Evolutionary conservation across 2,113 vertebrate genomes (phyloP).

Genomic region (Chloropsis hardwickii): DNA sequence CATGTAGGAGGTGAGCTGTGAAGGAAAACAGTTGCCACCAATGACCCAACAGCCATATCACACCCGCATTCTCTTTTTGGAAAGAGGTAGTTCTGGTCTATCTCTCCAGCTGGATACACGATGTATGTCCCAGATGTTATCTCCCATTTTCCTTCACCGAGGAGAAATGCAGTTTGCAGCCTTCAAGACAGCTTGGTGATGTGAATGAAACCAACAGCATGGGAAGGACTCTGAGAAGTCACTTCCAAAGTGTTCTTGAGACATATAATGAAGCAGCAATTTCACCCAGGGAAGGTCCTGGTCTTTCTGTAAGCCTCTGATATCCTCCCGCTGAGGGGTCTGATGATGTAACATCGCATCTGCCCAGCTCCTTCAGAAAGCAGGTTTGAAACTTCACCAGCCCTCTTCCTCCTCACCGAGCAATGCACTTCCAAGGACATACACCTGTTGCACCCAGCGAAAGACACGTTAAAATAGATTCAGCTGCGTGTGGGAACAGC

Average conservation of each 20-base stretch:
- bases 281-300: too few species aligned
- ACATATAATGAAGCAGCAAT: accelerated
- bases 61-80: neutral
- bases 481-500: neutral
- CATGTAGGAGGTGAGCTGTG: neutral
- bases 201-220: neutral
- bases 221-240: neutral
- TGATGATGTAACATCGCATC: accelerated
- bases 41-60: accelerated
- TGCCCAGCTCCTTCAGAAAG: neutral
- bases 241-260: neutral
- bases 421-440: accelerated
- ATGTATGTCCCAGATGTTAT: accelerated
- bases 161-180: neutral
- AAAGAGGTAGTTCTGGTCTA: neutral
- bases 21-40: accelerated
- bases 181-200: accelerated
- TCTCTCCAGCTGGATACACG: neutral
- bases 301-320: accelerated
- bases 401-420: neutral
- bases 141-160: neutral
- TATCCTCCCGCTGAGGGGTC: accelerated
- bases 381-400: accelerated
- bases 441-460: neutral
- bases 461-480: neutral